Evolutionary conservation across 2,797 vertebrate genomes (phyloP).

Genomic region (Parambassis ranga): DNA sequence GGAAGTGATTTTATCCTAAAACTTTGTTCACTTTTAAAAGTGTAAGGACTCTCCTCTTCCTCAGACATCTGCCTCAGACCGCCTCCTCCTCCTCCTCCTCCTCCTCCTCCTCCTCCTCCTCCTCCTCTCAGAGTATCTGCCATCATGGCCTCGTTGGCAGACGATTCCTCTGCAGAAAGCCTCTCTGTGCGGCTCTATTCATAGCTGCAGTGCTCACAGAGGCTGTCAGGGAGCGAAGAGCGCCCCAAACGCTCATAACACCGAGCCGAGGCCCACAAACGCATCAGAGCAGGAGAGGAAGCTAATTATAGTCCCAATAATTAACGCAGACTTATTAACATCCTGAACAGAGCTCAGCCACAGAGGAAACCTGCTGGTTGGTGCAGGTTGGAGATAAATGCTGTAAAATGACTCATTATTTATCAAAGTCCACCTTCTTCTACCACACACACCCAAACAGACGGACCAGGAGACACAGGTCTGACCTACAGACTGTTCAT

Average conservation of each 20-base stretch:
- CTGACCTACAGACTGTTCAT: no score
- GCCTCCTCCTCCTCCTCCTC: neutral
- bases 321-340: conserved; percentile 24
- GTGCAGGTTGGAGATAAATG: no score
- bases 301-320: conserved; percentile 29
- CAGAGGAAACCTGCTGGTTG: neutral
- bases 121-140: neutral
- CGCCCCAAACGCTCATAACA: conserved; percentile 15
- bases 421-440: neutral
- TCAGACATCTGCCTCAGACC: neutral
- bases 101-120: neutral
- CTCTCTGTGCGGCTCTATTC: conserved; percentile 14
- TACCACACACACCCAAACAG: neutral
- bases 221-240: neutral
- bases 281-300: neutral
- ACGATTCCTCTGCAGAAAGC: conserved; percentile 18
- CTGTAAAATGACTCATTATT: no score
- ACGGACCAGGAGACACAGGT: conserved; percentile 11
- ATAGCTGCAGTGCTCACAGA: conserved; percentile 10
- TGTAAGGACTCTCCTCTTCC: neutral
- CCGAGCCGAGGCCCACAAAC: neutral
- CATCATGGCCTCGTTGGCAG: conserved; percentile 3
- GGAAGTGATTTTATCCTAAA: no score
- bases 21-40: no score
- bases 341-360: neutral